Base-by-base conservation (phyloP, 2,888 invertebrate species). In the Scaptodrosophila latifasciaeformis region DNA sequence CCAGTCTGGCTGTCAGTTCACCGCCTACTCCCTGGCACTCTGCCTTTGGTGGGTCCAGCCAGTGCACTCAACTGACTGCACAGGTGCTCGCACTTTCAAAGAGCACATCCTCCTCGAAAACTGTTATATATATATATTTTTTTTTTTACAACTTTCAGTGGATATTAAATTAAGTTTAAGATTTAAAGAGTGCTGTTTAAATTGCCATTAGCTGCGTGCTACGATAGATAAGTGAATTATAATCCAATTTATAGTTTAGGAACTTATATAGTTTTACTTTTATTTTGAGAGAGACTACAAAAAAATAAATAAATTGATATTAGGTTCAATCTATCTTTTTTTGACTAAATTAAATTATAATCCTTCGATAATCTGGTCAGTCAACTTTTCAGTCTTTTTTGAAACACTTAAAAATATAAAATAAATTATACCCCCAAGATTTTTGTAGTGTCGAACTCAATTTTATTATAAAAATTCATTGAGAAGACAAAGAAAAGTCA, bases 101-200 rank as follows among this genome's bases (percentile, higher is more conserved):
- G 27, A 27, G 27, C 27, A 27, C 27, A 27, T 6, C 27, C n/a
- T n/a, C n/a, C n/a, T n/a, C n/a, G n/a, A n/a, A n/a, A n/a, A n/a
- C n/a, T n/a, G n/a, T n/a, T n/a, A n/a, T n/a, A n/a, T n/a, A n/a
- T n/a, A n/a, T n/a, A n/a, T n/a, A n/a, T n/a, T n/a, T n/a, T n/a
- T n/a, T n/a, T n/a, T n/a, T n/a, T n/a, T 65, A 58, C 62, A 27
- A 6, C 65, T 54, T 62, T 61, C 71, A 67, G 54, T 62, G 62
- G 45, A 76, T 72, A 70, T 70, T 56, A 76, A 76, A 70, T 70
- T 63, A 72, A 54, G 56, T 55, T 69, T 69, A 60, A 63, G 74
- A 70, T 61, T 77, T 70, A 77, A 70, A 70, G 63, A 63, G 70
- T 67, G 55, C 48, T 35, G 50, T 56, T 49, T 35, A 61, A 61